These are phyloP conservation scores for Coecobrya sp. DNA, from an alignment of 2,888 invertebrate genomes.

Conservation along the genomic window DNA sequence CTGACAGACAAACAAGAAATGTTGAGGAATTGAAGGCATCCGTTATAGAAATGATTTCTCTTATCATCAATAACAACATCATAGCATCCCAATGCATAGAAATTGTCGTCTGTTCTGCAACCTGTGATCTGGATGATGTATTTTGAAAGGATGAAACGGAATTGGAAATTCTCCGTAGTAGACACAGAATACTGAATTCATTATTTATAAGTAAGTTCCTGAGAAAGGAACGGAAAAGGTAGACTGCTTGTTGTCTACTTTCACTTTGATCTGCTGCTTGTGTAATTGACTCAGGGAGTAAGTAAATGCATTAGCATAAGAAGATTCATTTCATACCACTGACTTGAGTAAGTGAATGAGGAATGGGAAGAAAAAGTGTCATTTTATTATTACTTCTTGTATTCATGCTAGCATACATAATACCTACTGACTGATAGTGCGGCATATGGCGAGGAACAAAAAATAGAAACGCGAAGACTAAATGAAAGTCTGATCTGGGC, in stretches of 20 bases:
- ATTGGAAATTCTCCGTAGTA: conserved; percentile 3
- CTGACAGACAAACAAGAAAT: no score
- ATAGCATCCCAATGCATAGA: not conserved
- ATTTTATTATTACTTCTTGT: conserved; percentile 2
- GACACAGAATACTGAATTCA: not conserved
- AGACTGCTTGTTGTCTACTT: not conserved
- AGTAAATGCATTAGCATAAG: conserved; percentile 31
- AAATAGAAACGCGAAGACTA: not conserved
- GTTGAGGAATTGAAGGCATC: not conserved
- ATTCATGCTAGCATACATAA: not conserved
- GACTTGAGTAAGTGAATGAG: not conserved
- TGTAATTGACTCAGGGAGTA: conserved; percentile 39
- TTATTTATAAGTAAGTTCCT: no score
- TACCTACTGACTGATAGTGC: not conserved
- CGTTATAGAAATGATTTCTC: not conserved
- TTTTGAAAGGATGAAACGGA: conserved; percentile 21
- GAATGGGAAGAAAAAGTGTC: not conserved
- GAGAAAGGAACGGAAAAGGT: not conserved
- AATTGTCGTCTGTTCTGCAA: not conserved
- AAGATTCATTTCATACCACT: not conserved
- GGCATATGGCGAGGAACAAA: not conserved
- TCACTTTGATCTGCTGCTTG: conserved; percentile 34
- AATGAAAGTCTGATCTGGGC: not conserved
- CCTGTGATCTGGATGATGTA: not conserved
- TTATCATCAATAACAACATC: not conserved